phyloP scores from a whole-genome alignment of 2,888 invertebrate genomes.

The Euproctis similis region DNA sequence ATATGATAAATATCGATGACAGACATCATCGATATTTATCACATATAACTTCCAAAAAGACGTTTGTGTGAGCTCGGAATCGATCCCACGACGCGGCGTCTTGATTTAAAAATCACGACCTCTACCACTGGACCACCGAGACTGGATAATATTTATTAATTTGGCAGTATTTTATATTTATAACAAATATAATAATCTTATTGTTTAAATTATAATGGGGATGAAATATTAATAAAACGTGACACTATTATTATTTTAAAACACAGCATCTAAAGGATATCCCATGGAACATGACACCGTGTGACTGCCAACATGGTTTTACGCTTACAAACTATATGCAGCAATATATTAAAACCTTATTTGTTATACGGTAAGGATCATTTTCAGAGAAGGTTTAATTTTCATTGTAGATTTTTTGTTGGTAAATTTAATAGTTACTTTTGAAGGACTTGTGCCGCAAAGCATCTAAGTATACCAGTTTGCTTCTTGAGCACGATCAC shows the following conservation, averaged over 20 bases:
- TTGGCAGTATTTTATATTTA: too few relatives aligned
- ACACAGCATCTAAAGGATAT: slow-evolving; percentile 25
- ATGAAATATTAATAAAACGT: not conserved
- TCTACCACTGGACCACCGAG: too few relatives aligned
- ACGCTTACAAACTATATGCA: slow-evolving; percentile 1
- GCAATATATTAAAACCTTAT: slow-evolving; percentile 8
- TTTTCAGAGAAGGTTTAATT: not conserved
- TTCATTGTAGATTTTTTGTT: slow-evolving; percentile 1
- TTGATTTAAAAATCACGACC: too few relatives aligned
- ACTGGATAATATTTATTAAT: too few relatives aligned
- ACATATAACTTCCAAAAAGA: too few relatives aligned
- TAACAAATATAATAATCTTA: too few relatives aligned
- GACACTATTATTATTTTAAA: slow-evolving; percentile 12
- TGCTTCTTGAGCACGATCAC: slow-evolving; percentile 40
- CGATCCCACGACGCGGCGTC: too few relatives aligned
- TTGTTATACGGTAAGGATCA: not conserved
- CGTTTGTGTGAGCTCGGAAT: too few relatives aligned
- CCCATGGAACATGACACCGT: slow-evolving; percentile 24
- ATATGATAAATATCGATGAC: too few relatives aligned
- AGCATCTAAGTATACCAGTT: slow-evolving; percentile 13
- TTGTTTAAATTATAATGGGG: not conserved
- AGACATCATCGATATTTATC: too few relatives aligned
- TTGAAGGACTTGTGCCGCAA: slow-evolving; percentile 13
- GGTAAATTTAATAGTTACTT: slow-evolving; percentile 20
- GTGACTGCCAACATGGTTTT: slow-evolving; percentile 7